A percentile compares a stretch with the other conserved stretches of the same genome.
phyloP scores from a whole-genome alignment of 2,113 vertebrate genomes.

The Ammodytes marinus region DNA sequence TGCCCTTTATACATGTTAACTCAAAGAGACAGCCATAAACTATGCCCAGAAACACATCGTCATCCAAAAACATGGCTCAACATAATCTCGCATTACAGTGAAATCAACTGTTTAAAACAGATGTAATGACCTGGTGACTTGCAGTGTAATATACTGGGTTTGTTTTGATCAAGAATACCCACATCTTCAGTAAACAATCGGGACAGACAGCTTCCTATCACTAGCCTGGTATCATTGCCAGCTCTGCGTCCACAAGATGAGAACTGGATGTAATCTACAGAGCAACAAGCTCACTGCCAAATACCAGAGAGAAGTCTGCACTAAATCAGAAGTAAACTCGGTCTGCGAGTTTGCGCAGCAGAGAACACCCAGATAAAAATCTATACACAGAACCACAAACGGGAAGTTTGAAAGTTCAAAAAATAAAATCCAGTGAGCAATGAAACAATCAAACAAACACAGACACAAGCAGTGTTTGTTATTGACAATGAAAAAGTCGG shows the following conservation, averaged over 20 bases:
- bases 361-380: constrained; percentile 46
- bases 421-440: constrained; percentile 29
- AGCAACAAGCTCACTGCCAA: constrained; percentile 62
- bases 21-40: neutral
- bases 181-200: constrained; percentile 25
- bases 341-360: constrained; percentile 11
- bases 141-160: constrained; percentile 13
- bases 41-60: neutral
- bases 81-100: constrained; percentile 8
- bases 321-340: constrained; percentile 45
- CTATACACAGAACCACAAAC: constrained; percentile 46
- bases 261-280: constrained; percentile 64
- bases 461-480: constrained; percentile 43
- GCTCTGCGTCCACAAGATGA: constrained; percentile 39
- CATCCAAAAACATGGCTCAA: neutral
- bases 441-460: constrained; percentile 39
- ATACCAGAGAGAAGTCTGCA: constrained; percentile 58
- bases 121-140: constrained; percentile 7
- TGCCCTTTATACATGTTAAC: constrained; percentile 6
- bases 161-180: constrained; percentile 20
- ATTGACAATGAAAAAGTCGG: constrained; percentile 51
- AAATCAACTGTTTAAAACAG: constrained; percentile 21
- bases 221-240: constrained; percentile 29
- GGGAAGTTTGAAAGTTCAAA: constrained; percentile 54
- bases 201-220: constrained; percentile 32